Conservation (phyloP, 1,140 invertebrate genomes). For the Drosophila rhopaloa region DNA sequence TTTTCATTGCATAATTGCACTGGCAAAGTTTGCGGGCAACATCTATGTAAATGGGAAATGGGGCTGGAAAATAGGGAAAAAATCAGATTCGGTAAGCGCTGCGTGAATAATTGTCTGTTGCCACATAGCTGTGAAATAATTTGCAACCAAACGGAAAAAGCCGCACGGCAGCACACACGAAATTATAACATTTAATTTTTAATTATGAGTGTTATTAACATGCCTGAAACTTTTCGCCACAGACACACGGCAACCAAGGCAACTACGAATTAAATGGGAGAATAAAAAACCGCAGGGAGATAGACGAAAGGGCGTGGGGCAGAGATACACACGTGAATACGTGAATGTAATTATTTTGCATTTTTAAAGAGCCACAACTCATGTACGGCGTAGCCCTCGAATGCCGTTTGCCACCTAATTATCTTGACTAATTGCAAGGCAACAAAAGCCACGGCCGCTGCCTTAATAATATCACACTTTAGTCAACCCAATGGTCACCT, state of each 20-base stretch:
- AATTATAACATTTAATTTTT: slow-evolving; percentile 79
- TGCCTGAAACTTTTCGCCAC: slow-evolving; percentile 68
- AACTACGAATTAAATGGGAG: slow-evolving; percentile 52
- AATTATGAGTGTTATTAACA: slow-evolving; percentile 81
- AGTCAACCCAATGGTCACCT: slow-evolving; percentile 11
- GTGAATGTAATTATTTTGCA: slow-evolving; percentile 69
- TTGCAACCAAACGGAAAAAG: slow-evolving; percentile 43
- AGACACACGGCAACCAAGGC: slow-evolving; percentile 47
- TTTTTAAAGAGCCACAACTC: slow-evolving; percentile 43
- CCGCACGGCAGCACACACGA: slow-evolving; percentile 68
- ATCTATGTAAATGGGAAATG: not conserved
- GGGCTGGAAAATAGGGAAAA: not conserved
- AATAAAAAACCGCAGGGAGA: slow-evolving; percentile 53
- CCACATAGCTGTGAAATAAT: slow-evolving; percentile 48
- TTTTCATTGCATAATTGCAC: slow-evolving; percentile 36
- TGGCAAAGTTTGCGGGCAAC: slow-evolving; percentile 48
- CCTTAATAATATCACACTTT: slow-evolving; percentile 17
- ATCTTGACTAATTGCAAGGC: slow-evolving; percentile 50
- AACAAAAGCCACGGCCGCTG: slow-evolving; percentile 8
- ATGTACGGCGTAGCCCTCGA: slow-evolving; percentile 21
- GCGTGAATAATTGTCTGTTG: slow-evolving; percentile 51
- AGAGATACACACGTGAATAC: slow-evolving; percentile 14
- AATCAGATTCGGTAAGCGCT: slow-evolving; percentile 14
- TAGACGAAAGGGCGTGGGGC: slow-evolving; percentile 1
- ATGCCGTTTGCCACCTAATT: slow-evolving; percentile 57